These are phyloP conservation scores for Pelosia muscerda DNA, from an alignment of 2,888 invertebrate genomes.

Conservation along the genomic window DNA sequence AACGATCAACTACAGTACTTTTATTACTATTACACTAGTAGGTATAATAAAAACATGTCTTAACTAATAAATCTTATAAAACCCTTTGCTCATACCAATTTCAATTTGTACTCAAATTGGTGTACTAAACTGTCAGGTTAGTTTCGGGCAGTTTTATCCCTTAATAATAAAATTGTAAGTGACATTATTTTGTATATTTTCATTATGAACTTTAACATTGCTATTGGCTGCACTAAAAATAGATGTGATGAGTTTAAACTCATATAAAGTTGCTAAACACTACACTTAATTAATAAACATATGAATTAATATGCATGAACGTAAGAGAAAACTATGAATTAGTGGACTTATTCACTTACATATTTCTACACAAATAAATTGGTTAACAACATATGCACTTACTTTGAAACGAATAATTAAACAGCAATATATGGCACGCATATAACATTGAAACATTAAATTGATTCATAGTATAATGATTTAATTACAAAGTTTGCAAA, in stretches of 20 bases:
- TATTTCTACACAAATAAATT: constrained; percentile 30
- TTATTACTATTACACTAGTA: constrained; percentile 47
- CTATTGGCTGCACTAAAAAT: constrained; percentile 1
- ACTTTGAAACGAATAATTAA: constrained; percentile 40
- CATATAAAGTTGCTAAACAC: constrained; percentile 4
- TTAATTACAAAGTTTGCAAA: constrained; percentile 30
- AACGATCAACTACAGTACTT: constrained; percentile 49
- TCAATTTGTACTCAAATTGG: constrained; percentile 67
- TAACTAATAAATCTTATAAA: constrained; percentile 44
- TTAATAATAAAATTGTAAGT: constrained; percentile 1
- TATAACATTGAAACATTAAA: constrained; percentile 36
- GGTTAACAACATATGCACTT: constrained; percentile 38
- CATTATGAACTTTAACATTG: not conserved
- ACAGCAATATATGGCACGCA: constrained; percentile 53
- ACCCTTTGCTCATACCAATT: constrained; percentile 46
- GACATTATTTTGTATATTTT: constrained; percentile 6
- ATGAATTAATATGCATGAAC: constrained; percentile 12
- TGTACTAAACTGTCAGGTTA: constrained; percentile 59
- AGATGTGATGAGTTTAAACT: constrained; percentile 9
- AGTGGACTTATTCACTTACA: constrained; percentile 31
- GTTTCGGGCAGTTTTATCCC: not conserved
- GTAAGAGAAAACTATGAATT: constrained; percentile 25
- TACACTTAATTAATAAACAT: constrained; percentile 13
- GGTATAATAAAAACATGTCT: constrained; percentile 43
- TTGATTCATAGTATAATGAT: constrained; percentile 24